A percentile compares a stretch with the other conserved stretches of the same genome.
phyloP scores from a whole-genome alignment of 1,140 invertebrate genomes.

The Lutraria rhynchaena region DNA sequence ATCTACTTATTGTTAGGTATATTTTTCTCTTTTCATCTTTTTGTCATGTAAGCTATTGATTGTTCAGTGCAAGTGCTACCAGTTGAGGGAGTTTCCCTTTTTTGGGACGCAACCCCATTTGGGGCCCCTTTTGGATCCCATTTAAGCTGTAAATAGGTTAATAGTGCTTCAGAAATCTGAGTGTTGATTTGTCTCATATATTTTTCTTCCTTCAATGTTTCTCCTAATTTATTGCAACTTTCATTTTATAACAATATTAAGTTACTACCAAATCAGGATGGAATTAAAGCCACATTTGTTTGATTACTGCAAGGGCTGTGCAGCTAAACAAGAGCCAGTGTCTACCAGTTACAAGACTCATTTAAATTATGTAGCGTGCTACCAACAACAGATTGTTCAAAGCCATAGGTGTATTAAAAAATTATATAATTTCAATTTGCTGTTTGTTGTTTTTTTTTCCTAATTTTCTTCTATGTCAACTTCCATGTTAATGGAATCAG shows the following conservation, averaged over 20 bases:
- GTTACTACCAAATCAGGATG: constrained; percentile 6
- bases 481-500: too few relatives aligned
- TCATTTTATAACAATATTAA: constrained; percentile 1
- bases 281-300: neutral
- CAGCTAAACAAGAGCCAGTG: constrained; percentile 6
- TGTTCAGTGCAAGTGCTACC: constrained; percentile 20
- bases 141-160: constrained; percentile 30
- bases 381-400: constrained; percentile 29
- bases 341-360: neutral
- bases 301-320: constrained; percentile 19
- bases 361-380: constrained; percentile 34
- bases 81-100: constrained; percentile 42
- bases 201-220: neutral
- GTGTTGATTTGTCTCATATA: neutral
- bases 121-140: constrained; percentile 31
- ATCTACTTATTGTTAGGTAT: constrained; percentile 33
- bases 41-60: constrained; percentile 41
- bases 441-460: constrained; percentile 24
- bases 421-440: constrained; percentile 62
- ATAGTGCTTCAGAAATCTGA: constrained; percentile 36
- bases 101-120: constrained; percentile 17
- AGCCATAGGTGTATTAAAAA: constrained; percentile 72
- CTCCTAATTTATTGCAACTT: constrained; percentile 32
- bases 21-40: constrained; percentile 28
- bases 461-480: too few relatives aligned